Evolutionary conservation across 2,888 invertebrate species (phyloP), one percentile per base, ranked within the genome.

Genomic region (Cryptocephalus primarius): DNA sequence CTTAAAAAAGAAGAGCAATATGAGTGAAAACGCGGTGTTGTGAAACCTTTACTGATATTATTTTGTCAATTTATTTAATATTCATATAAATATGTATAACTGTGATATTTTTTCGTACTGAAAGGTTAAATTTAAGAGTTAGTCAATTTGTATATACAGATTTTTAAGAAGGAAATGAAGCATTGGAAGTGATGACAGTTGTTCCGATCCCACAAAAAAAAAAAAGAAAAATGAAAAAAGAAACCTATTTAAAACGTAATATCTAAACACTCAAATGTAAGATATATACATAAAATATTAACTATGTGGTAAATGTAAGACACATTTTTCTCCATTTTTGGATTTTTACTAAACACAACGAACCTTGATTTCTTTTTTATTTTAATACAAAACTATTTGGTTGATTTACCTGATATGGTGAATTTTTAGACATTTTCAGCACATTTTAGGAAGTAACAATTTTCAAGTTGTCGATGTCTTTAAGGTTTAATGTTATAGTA

Each of bases 21-120:
- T 22, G 22, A 22, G 22, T 22, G 22, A 22, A 22, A 22, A 22
- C 22, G 22, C 22, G 22, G 22, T 4, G 22, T 22, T 22, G 22
- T 22, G 22, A 22, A 22, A 22, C 22, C 22, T 22, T 22, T 22
- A 22, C 22, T 22, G 22, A 22, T 22, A 22, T 36, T 36, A 36
- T 11, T 36, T 36, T 36, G 36, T 36, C 36, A 36, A n/a, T n/a
- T 36, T 36, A 36, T 22, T 45, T 32, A 40, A 41, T 48, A 53
- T 55, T 51, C 49, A 59, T 52, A 52, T 55, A 51, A 55, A 57
- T 55, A 51, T 61, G 57, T 65, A 61, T 65, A 65, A 64, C 67
- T 67, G 67, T 68, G 67, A 68, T 67, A 68, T 65, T 66, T 65
- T 63, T 66, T 66, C 64, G 64, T 68, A 68, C 67, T 66, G 66